These are phyloP conservation scores for Acanthurus leucopareius DNA, from an alignment of 2,797 vertebrate genomes.

Conservation along the genomic window DNA sequence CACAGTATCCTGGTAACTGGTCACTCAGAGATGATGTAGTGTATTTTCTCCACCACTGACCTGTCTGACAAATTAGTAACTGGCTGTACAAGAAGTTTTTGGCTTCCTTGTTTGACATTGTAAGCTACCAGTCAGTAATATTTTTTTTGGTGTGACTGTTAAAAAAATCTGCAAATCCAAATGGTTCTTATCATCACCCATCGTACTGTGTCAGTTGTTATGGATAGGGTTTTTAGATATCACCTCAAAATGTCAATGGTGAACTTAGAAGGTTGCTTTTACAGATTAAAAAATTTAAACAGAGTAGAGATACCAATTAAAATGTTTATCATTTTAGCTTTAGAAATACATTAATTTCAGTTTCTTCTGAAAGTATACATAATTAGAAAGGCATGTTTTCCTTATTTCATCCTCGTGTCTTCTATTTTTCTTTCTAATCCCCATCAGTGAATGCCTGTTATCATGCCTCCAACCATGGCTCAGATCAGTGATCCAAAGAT, in stretches of 20 bases:
- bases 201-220: not conserved
- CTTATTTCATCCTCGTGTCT: not conserved
- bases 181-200: not conserved
- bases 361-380: not conserved
- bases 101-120: not conserved
- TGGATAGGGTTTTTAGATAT: not conserved
- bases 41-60: not conserved
- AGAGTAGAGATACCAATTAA: not conserved
- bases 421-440: not conserved
- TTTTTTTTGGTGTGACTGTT: not conserved
- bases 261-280: not conserved
- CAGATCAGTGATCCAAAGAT: conserved; percentile 90
- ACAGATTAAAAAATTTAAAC: not conserved
- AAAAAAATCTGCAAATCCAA: not conserved
- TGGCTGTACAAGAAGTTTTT: not conserved
- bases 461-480: conserved; percentile 76
- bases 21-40: not conserved
- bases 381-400: not conserved
- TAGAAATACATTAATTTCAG: not conserved
- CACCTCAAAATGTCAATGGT: not conserved
- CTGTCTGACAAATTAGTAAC: not conserved
- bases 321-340: not conserved
- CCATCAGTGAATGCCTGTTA: conserved; percentile 4
- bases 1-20: too few species aligned
- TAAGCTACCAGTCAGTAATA: not conserved